These are phyloP conservation scores for Callosobruchus maculatus DNA, from an alignment of 2,888 invertebrate species.

Conservation along the genomic window DNA sequence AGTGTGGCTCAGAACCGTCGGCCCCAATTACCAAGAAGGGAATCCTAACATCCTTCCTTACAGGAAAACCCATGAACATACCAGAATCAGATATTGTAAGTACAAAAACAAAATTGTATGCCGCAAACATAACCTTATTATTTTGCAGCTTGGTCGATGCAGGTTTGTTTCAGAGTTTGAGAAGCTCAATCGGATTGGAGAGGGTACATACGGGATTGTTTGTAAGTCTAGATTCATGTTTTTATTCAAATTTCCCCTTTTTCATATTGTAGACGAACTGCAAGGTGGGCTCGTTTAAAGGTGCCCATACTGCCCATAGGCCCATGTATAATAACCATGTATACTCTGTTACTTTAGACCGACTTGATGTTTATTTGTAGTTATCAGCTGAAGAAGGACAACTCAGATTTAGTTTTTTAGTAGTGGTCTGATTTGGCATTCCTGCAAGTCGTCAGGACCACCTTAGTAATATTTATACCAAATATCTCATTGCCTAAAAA, in stretches of 20 bases:
- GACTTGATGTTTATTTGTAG: too few species aligned
- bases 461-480: too few species aligned
- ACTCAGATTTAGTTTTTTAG: too few species aligned
- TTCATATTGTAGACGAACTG: too few species aligned
- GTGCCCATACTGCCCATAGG: too few species aligned
- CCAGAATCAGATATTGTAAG: conserved; percentile 81
- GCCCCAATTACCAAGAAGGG: conserved; percentile 78
- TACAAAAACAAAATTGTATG: not conserved
- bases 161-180: conserved; percentile 95
- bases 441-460: too few species aligned
- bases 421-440: too few species aligned
- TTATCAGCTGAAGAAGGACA: too few species aligned
- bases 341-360: too few species aligned
- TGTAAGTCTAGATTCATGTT: conserved; percentile 63
- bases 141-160: conserved; percentile 77
- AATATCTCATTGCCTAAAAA: too few species aligned
- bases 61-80: conserved; percentile 80
- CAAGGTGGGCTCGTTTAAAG: too few species aligned
- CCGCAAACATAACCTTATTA: conserved; percentile 3
- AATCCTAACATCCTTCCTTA: conserved; percentile 75
- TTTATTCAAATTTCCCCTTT: not conserved
- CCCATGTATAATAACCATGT: too few species aligned
- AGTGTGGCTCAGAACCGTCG: conserved; percentile 64
- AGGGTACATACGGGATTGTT: conserved; percentile 98
- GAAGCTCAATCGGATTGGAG: conserved; percentile 93